Base-by-base conservation (phyloP, 2,888 invertebrate species). In the Microlaimidae sp. region DNA sequence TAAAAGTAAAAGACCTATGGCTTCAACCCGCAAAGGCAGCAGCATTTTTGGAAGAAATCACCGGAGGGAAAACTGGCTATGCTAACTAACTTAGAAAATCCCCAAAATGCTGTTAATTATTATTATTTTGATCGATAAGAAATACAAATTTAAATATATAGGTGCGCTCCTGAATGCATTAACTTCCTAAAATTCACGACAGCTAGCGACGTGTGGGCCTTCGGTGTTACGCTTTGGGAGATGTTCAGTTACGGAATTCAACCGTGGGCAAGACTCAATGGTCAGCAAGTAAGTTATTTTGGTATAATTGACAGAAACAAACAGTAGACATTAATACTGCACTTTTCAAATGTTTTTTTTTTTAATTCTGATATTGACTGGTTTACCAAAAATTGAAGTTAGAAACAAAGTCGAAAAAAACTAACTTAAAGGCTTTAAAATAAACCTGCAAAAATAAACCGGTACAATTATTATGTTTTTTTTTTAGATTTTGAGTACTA, bases 171-270 rank as follows among this genome's bases (percentile, higher is more conserved):
- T 0, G 95, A 97, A 73, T 90, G 89, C 70, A 93, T 97, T 63
- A 84, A 88, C 61, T 93, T 85, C 71, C 76, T 95, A 56, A 81
- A 87, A 55, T 97, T 97, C 71, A 97, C 95, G 1, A 86, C 89
- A 5, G 82, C 92, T 4, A 89, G 89, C 54, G 97, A 97, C 69
- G 89, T 93, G 0, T 97, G 95, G 95, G 89, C 95, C 0, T 97
- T 83, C 70, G 95, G 87, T 2, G 88, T 93, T 0, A 89, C 92
- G n/a, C 75, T 97, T 1, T 97, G 95, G 95, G 97, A 97, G 73
- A 88, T 95, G 87, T 97, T 95, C 71, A 88, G 89, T 0, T 95
- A 93, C 68, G 95, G 95, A 1, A 88, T 89, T 70, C 92, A 93
- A 71, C 97, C 97, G 0, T 97, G 95, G 95, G 85, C 86, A 0